A percentile compares a stretch with the other conserved stretches of the same genome.
These are phyloP conservation scores for Rhombomys opimus DNA, from an alignment of 2,113 vertebrate genomes.

Conservation along the genomic window DNA sequence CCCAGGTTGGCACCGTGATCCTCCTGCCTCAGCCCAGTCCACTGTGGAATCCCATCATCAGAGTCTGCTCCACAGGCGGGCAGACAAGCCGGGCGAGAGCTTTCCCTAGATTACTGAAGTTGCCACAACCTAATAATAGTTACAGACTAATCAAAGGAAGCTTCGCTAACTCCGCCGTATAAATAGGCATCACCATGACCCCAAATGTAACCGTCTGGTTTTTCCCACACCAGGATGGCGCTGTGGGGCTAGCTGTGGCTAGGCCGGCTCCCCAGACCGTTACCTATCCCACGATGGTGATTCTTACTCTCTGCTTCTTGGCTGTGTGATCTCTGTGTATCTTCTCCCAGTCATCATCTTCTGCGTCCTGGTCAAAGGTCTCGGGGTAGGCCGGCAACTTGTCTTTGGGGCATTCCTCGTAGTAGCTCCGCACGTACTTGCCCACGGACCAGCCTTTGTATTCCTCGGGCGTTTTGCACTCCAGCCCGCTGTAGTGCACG, in stretches of 20 bases:
- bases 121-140: slow-evolving; percentile 62
- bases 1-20: not conserved
- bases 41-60: not conserved
- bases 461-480: slow-evolving; percentile 93
- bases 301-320: slow-evolving; percentile 87
- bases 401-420: slow-evolving; percentile 96
- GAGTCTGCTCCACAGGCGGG: not conserved
- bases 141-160: slow-evolving; percentile 64
- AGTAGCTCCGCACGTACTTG: slow-evolving; percentile 96
- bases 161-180: slow-evolving; percentile 72
- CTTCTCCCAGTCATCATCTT: slow-evolving; percentile 88
- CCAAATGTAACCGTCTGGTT: slow-evolving; percentile 82
- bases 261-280: slow-evolving; percentile 2
- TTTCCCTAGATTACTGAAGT: slow-evolving; percentile 34
- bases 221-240: slow-evolving; percentile 71
- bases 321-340: slow-evolving; percentile 81
- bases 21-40: not conserved
- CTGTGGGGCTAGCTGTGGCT: slow-evolving; percentile 50
- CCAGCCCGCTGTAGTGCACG: slow-evolving; percentile 91
- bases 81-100: slow-evolving; percentile 6
- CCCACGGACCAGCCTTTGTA: slow-evolving; percentile 95
- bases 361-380: slow-evolving; percentile 88
- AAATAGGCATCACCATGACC: slow-evolving; percentile 74
- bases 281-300: slow-evolving; percentile 88
- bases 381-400: slow-evolving; percentile 86